Base-by-base conservation (phyloP, 2,888 invertebrate genomes). In the Sicus ferrugineus region DNA sequence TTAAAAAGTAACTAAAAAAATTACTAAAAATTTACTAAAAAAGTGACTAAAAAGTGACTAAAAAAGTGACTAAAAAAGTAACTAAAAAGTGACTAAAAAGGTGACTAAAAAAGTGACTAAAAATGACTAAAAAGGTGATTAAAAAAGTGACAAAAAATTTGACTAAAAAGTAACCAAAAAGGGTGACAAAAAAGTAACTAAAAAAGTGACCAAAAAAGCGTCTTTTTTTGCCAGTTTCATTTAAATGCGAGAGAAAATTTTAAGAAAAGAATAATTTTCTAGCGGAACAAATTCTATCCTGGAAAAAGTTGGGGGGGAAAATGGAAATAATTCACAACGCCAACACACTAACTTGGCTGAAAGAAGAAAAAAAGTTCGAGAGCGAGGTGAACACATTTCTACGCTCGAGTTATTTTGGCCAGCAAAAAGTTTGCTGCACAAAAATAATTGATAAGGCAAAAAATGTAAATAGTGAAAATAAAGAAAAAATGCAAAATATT, bases 361-460 rank as follows among this genome's bases (percentile, higher is more conserved):
- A 48, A 59, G 59, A 46, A 58, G 48, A 31, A 59, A 67, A 67
- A 67, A 59, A 58, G 67, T 48, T 67, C 67, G 59, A 67, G 59
- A 67, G 59, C 67, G 67, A 67, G 67, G 67, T 59, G 42, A 67
- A 42, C 46, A 58, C 52, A 67, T 67, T 67, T 67, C 23, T 58
- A 48, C 48, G 67, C 67, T 58, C n/a, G 66, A 67, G 19, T 38
- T 38, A 54, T 23, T 52, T 34, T 54, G 28, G 21, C 50, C 9
- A 56, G 23, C n/a, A n/a, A 30, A 11, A 16, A 23, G 19, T 48
- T n/a, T n/a, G n/a, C n/a, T 63, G 46, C 48, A 28, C 7, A 26
- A 28, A 7, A 26, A 23, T n/a, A 23, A 30, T 30, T 46, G 63
- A 63, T 26, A 21, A 3, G 19, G 30, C 6, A 30, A 3, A 28